Percentiles rank a stretch among this genome's conserved stretches.
phyloP scores from a whole-genome alignment of 2,888 invertebrate genomes.

The Acleris literana region DNA sequence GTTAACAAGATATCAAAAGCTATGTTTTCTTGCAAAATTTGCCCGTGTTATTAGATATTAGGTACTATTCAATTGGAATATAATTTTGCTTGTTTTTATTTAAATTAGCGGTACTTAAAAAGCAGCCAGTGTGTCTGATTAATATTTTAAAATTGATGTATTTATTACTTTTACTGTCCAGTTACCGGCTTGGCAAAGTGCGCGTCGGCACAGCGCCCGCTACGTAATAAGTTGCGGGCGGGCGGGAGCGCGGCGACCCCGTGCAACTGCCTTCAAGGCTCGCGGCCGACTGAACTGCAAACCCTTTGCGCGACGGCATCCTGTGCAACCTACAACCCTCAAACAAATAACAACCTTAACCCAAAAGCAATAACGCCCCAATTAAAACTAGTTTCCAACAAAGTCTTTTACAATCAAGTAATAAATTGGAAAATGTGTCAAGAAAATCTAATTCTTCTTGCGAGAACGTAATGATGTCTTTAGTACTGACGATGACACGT shows the following conservation, averaged over 20 bases:
- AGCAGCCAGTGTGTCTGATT: no score
- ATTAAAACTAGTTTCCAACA: slow-evolving; percentile 42
- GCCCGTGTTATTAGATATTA: no score
- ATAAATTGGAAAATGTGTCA: slow-evolving; percentile 64
- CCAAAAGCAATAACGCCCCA: slow-evolving; percentile 42
- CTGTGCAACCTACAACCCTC: slow-evolving; percentile 44
- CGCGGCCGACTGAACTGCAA: slow-evolving; percentile 72
- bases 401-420: slow-evolving; percentile 50
- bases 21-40: no score
- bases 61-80: no score
- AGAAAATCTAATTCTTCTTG: slow-evolving; percentile 77
- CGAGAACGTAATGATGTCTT: slow-evolving; percentile 78
- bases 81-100: no score
- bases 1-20: no score
- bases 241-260: slow-evolving; percentile 46
- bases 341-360: slow-evolving; percentile 54
- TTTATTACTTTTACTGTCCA: slow-evolving; percentile 9
- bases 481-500: slow-evolving; percentile 71
- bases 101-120: no score
- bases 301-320: slow-evolving; percentile 61
- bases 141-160: not conserved
- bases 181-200: slow-evolving; percentile 21
- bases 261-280: slow-evolving; percentile 65
- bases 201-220: slow-evolving; percentile 37
- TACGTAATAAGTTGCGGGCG: slow-evolving; percentile 74